A percentile compares a stretch with the other conserved stretches of the same genome.
Evolutionary conservation across 2,113 vertebrate genomes (phyloP).

Genomic region (Alces alces): DNA sequence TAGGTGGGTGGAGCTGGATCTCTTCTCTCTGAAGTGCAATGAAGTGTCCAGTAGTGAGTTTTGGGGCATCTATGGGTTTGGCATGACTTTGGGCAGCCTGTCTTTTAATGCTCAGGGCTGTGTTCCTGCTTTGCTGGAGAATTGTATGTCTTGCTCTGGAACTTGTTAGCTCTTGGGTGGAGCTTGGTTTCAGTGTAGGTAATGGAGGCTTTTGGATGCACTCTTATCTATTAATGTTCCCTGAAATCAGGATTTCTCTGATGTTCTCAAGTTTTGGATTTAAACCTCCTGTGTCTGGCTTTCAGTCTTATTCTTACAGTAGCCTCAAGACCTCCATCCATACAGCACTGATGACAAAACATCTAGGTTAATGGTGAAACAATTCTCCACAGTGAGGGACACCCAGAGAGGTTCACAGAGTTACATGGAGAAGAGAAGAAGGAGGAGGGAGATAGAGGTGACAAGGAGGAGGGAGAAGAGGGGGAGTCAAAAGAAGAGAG

Average conservation of each 20-base stretch:
- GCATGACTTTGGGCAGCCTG: background rate
- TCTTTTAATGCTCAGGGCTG: background rate
- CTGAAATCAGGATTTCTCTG: background rate
- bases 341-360: background rate
- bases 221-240: background rate
- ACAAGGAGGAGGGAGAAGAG: background rate
- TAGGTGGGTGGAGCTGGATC: background rate
- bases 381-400: background rate
- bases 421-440: background rate
- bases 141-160: background rate
- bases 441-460: background rate
- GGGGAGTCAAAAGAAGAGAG: background rate
- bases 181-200: background rate
- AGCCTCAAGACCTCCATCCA: background rate
- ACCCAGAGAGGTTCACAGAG: background rate
- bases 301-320: background rate
- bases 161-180: background rate
- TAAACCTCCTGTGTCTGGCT: background rate
- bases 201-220: background rate
- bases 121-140: background rate
- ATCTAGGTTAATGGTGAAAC: background rate
- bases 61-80: background rate
- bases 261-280: background rate
- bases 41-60: background rate
- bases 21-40: background rate